These are phyloP conservation scores for Stigmatopora nigra DNA, from an alignment of 2,113 vertebrate genomes.

Conservation along the genomic window DNA sequence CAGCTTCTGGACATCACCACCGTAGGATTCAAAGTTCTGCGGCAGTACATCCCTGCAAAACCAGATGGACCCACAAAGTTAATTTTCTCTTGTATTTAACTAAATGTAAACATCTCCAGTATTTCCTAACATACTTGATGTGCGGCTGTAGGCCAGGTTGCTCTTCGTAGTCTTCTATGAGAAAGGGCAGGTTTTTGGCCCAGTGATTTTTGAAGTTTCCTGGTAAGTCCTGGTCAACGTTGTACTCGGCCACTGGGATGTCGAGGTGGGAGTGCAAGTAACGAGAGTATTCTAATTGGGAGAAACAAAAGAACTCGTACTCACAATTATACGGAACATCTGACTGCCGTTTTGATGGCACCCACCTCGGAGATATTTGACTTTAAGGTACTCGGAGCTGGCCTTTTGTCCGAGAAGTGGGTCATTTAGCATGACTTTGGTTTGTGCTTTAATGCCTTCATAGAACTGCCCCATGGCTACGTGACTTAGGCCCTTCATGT, in stretches of 20 bases:
- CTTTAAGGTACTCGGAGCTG: conserved; percentile 94
- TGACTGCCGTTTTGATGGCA: background rate
- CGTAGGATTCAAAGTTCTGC: conserved; percentile 92
- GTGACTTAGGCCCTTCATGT: conserved; percentile 95
- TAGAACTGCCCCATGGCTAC: conserved; percentile 98
- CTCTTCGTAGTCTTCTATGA: conserved; percentile 96
- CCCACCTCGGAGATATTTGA: conserved; percentile 95
- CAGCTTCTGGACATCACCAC: conserved; percentile 83
- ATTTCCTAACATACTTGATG: conserved; percentile 77
- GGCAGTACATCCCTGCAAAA: conserved; percentile 83
- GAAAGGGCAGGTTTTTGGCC: conserved; percentile 94
- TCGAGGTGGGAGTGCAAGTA: conserved; percentile 95
- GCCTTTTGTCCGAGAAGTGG: conserved; percentile 94
- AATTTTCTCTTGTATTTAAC: background rate
- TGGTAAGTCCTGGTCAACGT: conserved; percentile 83
- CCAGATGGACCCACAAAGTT: background rate
- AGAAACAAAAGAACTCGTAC: background rate
- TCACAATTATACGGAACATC: background rate
- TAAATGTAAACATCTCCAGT: background rate
- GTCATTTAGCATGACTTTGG: conserved; percentile 96
- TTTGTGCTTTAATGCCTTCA: conserved; percentile 97
- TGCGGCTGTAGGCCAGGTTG: conserved; percentile 94
- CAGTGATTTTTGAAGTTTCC: conserved; percentile 97
- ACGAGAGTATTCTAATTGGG: conserved; percentile 85
- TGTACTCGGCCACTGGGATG: conserved; percentile 87